Evolutionary conservation across 2,888 invertebrate genomes (phyloP).

Genomic region (Pinctada fucata): DNA sequence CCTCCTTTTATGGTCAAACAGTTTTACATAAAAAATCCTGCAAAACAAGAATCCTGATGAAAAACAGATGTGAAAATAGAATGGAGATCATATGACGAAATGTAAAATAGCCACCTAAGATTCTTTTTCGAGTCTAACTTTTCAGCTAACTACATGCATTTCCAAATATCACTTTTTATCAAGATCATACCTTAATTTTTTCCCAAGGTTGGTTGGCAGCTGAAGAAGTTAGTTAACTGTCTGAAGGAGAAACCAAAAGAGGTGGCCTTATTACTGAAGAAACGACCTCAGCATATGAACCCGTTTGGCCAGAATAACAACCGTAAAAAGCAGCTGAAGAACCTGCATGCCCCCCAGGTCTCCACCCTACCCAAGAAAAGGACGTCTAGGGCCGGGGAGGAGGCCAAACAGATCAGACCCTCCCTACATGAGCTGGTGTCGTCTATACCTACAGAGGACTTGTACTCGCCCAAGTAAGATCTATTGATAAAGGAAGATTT

Average conservation of each 20-base stretch:
- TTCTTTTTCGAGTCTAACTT: too few species aligned
- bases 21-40: too few species aligned
- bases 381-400: slow-evolving; percentile 65
- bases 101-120: too few species aligned
- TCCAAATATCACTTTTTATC: too few species aligned
- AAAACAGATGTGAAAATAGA: too few species aligned
- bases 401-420: slow-evolving; percentile 59
- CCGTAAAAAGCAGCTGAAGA: slow-evolving; percentile 60
- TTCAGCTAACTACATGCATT: too few species aligned
- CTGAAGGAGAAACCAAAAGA: slow-evolving; percentile 87
- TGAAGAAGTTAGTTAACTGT: slow-evolving; percentile 85
- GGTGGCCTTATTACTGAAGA: slow-evolving; percentile 88
- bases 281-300: slow-evolving; percentile 86
- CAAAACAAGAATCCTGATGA: too few species aligned
- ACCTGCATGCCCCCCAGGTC: slow-evolving; percentile 50
- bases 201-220: slow-evolving; percentile 87
- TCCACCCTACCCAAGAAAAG: slow-evolving; percentile 66
- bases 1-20: too few species aligned
- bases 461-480: slow-evolving; percentile 65
- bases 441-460: slow-evolving; percentile 54
- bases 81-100: too few species aligned
- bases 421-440: slow-evolving; percentile 67
- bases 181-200: background rate
- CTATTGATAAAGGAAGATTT: background rate
- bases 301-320: slow-evolving; percentile 83